Evolutionary conservation across 2,888 invertebrate genomes (phyloP), one percentile per base, ranked within the genome.

Genomic region (Agriopis marginaria): DNA sequence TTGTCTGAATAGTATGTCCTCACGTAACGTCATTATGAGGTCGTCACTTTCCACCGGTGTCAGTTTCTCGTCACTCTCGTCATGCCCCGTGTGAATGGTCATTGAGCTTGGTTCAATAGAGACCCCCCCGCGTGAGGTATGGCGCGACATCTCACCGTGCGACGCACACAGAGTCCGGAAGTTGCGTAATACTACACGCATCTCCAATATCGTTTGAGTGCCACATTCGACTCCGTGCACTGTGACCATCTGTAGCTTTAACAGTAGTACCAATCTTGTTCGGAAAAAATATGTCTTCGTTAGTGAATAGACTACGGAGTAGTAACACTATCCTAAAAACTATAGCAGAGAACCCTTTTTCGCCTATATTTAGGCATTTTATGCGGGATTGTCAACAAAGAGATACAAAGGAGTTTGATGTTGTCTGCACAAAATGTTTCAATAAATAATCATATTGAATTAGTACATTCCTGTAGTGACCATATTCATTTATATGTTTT

Each of bases 51-150:
- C 58, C 58, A 58, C 45, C 12, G 45, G 56, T 42, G 40, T 44
- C 55, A 10, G 53, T 10, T 40, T 55, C 44, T 44, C 17, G 42
- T 58, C 58, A 58, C 45, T 58, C 58, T 45, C 58, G 58, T 56
- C 44, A 56, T 17, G 56, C 58, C 12, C 23, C 42, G 10, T 42
- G 11, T 58, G 58, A 58, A 58, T 58, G 58, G 58, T 58, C 58
- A 58, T 58, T 58, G 58, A 58, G 58, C 45, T 58, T 44, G 44
- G 42, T 44, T 58, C 58, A 58, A 58, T 58, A 58, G 58, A 58
- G 45, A 56, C 1, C 58, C 58, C 45, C 12, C 58, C 58, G 32
- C 42, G 42, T 12, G 42, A 58, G 56, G 58, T 58, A 44, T 58
- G 58, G 12, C 32, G 45, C 45, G 45, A 23, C 45, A 32, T 45